Evolutionary conservation across 1,140 invertebrate species (phyloP), one percentile per base, ranked within the genome.

Genomic region (Copidosoma floridanum): DNA sequence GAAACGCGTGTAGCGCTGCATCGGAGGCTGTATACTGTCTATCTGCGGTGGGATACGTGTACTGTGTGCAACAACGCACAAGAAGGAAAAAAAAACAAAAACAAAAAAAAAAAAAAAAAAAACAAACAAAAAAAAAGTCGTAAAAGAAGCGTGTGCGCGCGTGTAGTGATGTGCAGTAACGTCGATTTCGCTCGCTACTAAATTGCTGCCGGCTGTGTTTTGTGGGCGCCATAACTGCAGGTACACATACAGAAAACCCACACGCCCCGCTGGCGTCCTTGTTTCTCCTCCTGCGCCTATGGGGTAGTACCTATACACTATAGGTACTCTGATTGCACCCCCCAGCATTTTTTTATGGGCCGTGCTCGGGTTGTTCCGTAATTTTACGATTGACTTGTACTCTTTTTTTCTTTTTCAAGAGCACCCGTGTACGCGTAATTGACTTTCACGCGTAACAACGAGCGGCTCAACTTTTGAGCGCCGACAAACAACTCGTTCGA

Each of bases 321-420:
- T n/a, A n/a, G n/a, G n/a, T n/a, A n/a, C n/a, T n/a, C n/a, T n/a
- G n/a, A n/a, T 32, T 32, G 29, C 29, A 32, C 29, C 6, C 29
- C 29, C 29, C 29, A 6, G 29, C 14, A 38, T 48, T 47, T 57
- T 57, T 57, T 57, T 57, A 48, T 48, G 23, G 21, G 43, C 16
- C 16, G 21, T 23, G 10, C 10, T 56, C 29, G n/a, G n/a, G 21
- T 26, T 48, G 56, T 46, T 59, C 40, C 18, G 29, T 47, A 53
- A 53, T 59, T 59, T 46, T 59, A 52, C 48, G 48, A 59, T 53
- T 37, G 23, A 46, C 43, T 47, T 67, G 56, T 61, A 64, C 62
- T 65, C 64, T 37, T 26, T 18, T 10, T 41, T 24, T 43, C n/a
- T 54, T 16, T 8, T 16, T 43, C 0, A 10, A 27, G 14, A 14